These are phyloP conservation scores for Neodiprion fabricii DNA, from an alignment of 1,140 invertebrate genomes.

Conservation along the genomic window DNA sequence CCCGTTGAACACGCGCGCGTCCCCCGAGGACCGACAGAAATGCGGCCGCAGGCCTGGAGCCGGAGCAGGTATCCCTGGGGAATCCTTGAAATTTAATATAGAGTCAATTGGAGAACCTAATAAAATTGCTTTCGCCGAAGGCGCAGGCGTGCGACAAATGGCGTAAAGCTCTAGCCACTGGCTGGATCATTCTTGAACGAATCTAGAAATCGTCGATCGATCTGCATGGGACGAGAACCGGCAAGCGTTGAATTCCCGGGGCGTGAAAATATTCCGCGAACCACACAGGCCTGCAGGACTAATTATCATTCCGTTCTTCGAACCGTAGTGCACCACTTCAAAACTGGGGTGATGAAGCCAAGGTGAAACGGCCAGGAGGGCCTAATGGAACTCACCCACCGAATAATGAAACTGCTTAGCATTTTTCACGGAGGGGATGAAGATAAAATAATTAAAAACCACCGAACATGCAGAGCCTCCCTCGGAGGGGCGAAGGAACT, in stretches of 20 bases:
- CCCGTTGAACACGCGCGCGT: conserved; percentile 35
- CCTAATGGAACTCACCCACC: conserved; percentile 58
- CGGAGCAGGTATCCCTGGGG: conserved; percentile 39
- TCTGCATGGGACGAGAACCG: neutral
- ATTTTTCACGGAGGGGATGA: conserved; percentile 46
- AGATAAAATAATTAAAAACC: conserved; percentile 23
- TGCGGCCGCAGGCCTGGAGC: conserved; percentile 28
- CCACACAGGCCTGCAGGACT: conserved; percentile 26
- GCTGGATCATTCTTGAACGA: neutral
- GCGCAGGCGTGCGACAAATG: conserved; percentile 33
- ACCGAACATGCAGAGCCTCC: neutral
- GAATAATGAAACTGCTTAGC: conserved; percentile 61
- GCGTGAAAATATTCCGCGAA: neutral
- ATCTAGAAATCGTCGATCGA: neutral
- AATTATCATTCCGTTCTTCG: conserved; percentile 57
- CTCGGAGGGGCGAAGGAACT: neutral
- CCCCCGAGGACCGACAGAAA: conserved; percentile 37
- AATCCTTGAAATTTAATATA: conserved; percentile 59
- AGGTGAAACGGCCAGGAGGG: conserved; percentile 53
- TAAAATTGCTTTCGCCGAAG: conserved; percentile 55
- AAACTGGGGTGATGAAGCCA: conserved; percentile 52
- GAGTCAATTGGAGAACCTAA: conserved; percentile 59
- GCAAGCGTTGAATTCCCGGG: neutral
- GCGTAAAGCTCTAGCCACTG: neutral
- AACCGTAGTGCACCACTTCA: conserved; percentile 12